Conservation (phyloP, 1,140 invertebrate species). For the Megathymus violae region DNA sequence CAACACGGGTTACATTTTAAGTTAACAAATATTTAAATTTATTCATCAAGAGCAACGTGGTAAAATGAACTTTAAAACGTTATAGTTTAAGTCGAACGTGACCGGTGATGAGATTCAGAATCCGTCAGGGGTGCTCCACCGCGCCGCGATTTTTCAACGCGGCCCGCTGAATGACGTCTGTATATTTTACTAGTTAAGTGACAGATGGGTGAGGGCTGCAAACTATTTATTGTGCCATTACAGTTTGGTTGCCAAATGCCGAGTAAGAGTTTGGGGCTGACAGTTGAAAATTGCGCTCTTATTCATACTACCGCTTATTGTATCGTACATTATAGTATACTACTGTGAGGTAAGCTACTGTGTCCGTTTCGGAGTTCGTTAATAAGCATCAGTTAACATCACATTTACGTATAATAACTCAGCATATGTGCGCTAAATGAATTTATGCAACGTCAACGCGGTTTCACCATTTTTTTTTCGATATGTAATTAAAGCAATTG, state of each 20-base stretch:
- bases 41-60: slow-evolving; percentile 58
- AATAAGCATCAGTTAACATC: slow-evolving; percentile 5
- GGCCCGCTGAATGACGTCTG: slow-evolving; percentile 78
- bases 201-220: slow-evolving; percentile 79
- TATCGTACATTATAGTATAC: slow-evolving; percentile 56
- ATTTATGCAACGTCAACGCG: too few species aligned
- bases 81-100: slow-evolving; percentile 38
- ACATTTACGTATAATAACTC: too few species aligned
- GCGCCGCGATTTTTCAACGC: slow-evolving; percentile 75
- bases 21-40: slow-evolving; percentile 84
- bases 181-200: slow-evolving; percentile 83
- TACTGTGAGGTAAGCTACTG: background rate
- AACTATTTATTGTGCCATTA: slow-evolving; percentile 83
- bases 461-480: too few species aligned
- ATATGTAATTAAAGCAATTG: too few species aligned
- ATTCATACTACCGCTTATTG: slow-evolving; percentile 52
- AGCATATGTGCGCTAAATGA: too few species aligned
- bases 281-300: slow-evolving; percentile 74
- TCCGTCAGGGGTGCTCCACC: slow-evolving; percentile 63
- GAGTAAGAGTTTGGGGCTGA: slow-evolving; percentile 60
- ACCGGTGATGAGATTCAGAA: slow-evolving; percentile 4
- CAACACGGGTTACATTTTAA: slow-evolving; percentile 83
- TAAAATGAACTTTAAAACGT: slow-evolving; percentile 56
- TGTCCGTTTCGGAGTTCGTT: background rate
- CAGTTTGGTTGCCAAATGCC: slow-evolving; percentile 76